Evolutionary conservation across 1,140 invertebrate genomes (phyloP), one percentile per base, ranked within the genome.

Genomic region (Brachystomella parvula): DNA sequence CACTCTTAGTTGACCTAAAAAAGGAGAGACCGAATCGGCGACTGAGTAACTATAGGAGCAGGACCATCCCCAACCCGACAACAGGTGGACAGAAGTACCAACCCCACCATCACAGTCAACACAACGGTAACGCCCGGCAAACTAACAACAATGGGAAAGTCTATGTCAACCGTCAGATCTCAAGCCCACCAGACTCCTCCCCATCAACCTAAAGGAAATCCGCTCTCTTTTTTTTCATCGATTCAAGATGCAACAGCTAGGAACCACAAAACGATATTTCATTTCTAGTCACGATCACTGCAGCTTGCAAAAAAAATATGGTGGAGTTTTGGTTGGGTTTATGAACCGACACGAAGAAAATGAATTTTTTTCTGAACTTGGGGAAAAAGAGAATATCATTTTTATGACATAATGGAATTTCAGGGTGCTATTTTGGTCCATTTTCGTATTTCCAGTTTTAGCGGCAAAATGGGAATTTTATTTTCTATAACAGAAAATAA

Each of bases 1-100:
- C 60, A 24, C 58, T 68, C 12, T 28, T 71, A 31, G 66, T 71
- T 32, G 70, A 71, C 39, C 53, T 71, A 24, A 64, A 64, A 0
- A 57, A 56, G 19, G 64, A 71, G 24, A 68, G 53, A 30, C 33
- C 66, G 0, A 70, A 61, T 17, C 58, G 63, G 31, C 61, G 63
- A 26, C 33, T 62, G 15, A 31, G 64, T 57, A 49, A 65, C 31
- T 63, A 65, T 26, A 28, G 70, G 47, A 71, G 67, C 44, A 66
- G 49, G 68, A 71, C 70, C 21, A 61, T 69, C 64, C 65, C 70
- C 21, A 56, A 35, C 12, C 17, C 58, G 29, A 39, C 60, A 60
- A 60, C 58, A 31, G 17, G 58, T 60, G 24, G 32, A 60, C 49
- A 53, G 49, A 12, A 24, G 6, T 24, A 53, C 21, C 21, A 17